Conservation (phyloP, 2,797 vertebrate genomes). For the Alauda arvensis region DNA sequence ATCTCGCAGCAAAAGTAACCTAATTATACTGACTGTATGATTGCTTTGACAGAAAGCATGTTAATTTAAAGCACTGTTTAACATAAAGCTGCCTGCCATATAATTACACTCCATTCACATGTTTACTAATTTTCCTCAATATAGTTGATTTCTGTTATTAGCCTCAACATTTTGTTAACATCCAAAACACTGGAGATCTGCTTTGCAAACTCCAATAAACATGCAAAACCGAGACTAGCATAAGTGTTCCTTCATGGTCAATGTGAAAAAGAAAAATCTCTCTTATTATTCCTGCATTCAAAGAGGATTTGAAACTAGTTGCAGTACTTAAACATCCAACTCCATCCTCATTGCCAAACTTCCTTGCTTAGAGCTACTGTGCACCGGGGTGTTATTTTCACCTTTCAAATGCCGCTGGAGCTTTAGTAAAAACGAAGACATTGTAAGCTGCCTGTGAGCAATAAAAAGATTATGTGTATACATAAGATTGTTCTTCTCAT, state of each 20-base stretch:
- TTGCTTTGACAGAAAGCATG: constrained; percentile 36
- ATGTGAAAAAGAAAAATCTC: background rate
- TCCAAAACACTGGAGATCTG: constrained; percentile 41
- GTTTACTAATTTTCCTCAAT: constrained; percentile 56
- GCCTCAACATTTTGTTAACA: constrained; percentile 40
- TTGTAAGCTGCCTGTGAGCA: constrained; percentile 10
- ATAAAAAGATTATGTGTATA: constrained; percentile 10
- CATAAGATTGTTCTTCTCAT: background rate
- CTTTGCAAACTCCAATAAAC: constrained; percentile 59
- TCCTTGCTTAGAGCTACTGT: background rate
- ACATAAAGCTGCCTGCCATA: constrained; percentile 47
- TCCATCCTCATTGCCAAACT: background rate
- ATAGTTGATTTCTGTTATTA: constrained; percentile 63
- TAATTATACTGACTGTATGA: constrained; percentile 34
- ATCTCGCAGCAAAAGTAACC: constrained; percentile 26
- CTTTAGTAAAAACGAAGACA: background rate
- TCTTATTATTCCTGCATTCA: background rate
- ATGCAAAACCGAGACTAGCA: background rate
- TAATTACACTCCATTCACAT: constrained; percentile 56
- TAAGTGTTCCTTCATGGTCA: constrained; percentile 23
- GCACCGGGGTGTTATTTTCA: background rate
- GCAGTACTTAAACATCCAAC: background rate
- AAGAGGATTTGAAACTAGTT: constrained; percentile 3
- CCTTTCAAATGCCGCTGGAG: background rate
- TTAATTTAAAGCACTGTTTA: constrained; percentile 49